Evolutionary conservation across 2,888 invertebrate genomes (phyloP).

Genomic region (Vanessa cardui): DNA sequence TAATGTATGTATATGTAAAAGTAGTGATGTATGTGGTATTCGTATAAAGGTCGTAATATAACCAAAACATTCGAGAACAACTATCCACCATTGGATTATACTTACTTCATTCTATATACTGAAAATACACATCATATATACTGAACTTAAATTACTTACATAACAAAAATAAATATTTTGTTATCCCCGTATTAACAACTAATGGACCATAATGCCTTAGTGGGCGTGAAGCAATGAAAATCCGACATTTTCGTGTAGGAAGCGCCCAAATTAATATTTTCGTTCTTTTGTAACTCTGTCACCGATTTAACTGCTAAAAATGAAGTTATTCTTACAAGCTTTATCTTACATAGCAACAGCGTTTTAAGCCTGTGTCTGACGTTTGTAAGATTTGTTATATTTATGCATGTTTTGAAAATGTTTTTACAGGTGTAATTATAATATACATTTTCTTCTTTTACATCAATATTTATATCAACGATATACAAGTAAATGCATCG

Average conservation of each 20-base stretch:
- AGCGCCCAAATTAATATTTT: neutral
- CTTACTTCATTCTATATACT: too few relatives aligned
- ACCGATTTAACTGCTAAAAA: neutral
- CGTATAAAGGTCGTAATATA: too few relatives aligned
- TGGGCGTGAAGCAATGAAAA: neutral
- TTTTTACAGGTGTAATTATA: neutral
- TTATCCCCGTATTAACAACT: neutral
- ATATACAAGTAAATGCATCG: neutral
- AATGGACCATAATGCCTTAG: neutral
- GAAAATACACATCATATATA: too few relatives aligned
- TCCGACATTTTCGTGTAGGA: neutral
- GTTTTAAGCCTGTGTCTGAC: neutral
- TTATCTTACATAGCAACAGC: neutral
- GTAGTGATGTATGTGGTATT: too few relatives aligned
- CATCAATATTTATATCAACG: neutral
- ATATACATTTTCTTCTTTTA: neutral
- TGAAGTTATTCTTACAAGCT: neutral
- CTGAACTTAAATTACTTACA: too few relatives aligned
- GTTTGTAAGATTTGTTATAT: neutral
- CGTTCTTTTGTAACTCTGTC: neutral
- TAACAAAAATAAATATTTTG: neutral
- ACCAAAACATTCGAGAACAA: too few relatives aligned
- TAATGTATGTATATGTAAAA: too few relatives aligned
- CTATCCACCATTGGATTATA: too few relatives aligned
- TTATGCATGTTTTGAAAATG: too few relatives aligned